Evolutionary conservation across 2,797 vertebrate genomes (phyloP), one percentile per base, ranked within the genome.

Genomic region (Aselliscus stoliczkanus): DNA sequence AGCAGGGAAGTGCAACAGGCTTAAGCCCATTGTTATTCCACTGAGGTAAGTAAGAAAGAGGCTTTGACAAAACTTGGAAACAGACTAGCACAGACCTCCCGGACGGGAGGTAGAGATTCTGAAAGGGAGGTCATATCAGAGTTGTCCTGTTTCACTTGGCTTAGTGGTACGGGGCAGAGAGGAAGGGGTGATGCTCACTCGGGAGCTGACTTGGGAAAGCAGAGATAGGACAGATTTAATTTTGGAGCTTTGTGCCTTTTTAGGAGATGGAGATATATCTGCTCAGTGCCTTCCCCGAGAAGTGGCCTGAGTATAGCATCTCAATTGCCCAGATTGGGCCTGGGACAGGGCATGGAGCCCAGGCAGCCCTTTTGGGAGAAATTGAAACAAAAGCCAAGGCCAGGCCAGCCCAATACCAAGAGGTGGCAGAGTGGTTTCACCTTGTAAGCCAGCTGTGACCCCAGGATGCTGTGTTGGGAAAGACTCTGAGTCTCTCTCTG

Each of bases 1-100:
- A 81, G 75, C 29, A 79, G 37, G 34, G 34, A 31, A 5, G 7
- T 11, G 20, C 9, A 27, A 15, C 25, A 58, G 65, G 47, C 31
- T n/a, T 44, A 12, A 10, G 44, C 56, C 0, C 1, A 7, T 65
- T 80, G 50, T 44, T 50, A 25, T 23, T 20, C 52, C 58, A n/a
- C 21, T 76, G 31, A 44, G 11, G n/a, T 60, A n/a, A 85, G n/a
- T 60, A n/a, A 85, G 85, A 90, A 54, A 72, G 44, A 70, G 27
- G 47, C 64, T 15, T 42, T 20, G 12, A 14, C 4, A n/a, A 67
- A 31, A 75, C 10, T 39, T 17, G 42, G 58, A 75, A 21, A 18
- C 20, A 67, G n/a, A 76, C 21, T 27, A 7, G 6, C 34, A 12
- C 58, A 27, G 58, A 52, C 31, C 75, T 73, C 58, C 0, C 2